Evolutionary conservation across 2,888 invertebrate species (phyloP).

Genomic region (Volucella zonaria): DNA sequence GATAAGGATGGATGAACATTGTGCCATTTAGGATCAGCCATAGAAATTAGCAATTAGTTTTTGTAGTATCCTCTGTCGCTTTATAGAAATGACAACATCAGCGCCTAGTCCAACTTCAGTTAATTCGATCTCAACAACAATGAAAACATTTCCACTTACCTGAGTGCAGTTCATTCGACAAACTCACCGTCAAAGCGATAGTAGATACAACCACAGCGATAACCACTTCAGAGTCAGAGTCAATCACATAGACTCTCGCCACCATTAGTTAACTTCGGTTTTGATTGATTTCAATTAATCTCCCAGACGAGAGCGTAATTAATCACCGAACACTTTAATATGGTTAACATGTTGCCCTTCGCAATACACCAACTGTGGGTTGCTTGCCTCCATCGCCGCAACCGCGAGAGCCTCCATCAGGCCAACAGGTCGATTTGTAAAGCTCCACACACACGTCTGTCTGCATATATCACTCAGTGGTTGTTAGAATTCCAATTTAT

Average conservation of each 20-base stretch:
- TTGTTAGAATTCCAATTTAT: conserved; percentile 74
- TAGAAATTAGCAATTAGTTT: not conserved
- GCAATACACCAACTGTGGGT: conserved; percentile 46
- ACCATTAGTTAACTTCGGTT: conserved; percentile 83
- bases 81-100: conserved; percentile 21
- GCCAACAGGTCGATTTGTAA: conserved; percentile 72
- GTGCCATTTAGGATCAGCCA: too few species aligned
- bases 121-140: not conserved
- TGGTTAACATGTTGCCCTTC: conserved; percentile 80
- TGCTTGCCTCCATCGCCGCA: conserved; percentile 20
- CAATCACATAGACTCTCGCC: conserved; percentile 75
- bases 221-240: conserved; percentile 39
- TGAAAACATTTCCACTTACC: conserved; percentile 13
- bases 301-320: conserved; percentile 81
- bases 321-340: conserved; percentile 83
- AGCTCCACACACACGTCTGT: conserved; percentile 51
- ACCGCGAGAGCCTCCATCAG: conserved; percentile 42
- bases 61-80: not conserved
- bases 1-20: too few species aligned
- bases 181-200: conserved; percentile 18
- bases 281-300: conserved; percentile 83
- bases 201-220: not conserved
- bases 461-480: conserved; percentile 72
- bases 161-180: conserved; percentile 22
- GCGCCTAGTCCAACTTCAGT: not conserved